Evolutionary conservation across 2,888 invertebrate genomes (phyloP), one percentile per base, ranked within the genome.

Genomic region (Lamellibrachia columna): DNA sequence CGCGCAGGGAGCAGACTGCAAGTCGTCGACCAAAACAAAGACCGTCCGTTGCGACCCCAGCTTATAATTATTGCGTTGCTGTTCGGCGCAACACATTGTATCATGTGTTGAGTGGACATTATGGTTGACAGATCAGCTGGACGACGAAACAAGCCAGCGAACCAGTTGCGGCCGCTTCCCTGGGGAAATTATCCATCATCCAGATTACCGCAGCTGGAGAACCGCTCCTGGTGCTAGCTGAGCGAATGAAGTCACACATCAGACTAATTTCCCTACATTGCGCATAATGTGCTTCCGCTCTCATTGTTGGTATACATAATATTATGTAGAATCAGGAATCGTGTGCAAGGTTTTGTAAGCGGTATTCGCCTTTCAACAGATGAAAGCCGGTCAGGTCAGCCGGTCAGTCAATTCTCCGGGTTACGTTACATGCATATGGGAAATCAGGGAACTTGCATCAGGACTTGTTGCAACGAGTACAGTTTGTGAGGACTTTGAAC

Each of bases 141-240:
- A 75, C 75, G 75, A 22, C 75, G 75, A 75, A 75, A 75, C 75
- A 75, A 75, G 22, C 75, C n/a, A 75, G 75, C 75, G 22, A 75
- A 75, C 75, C 75, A 75, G 15, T 75, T 75, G 75, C 75, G 22
- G n/a, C 15, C 75, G 75, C 22, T 75, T 75, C 75, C 75, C 75
- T 22, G 15, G 75, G 75, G 75, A 75, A 75, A 75, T 75, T 75
- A 75, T 75, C 75, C 75, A 75, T 75, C 75, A 75, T n/a, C 75
- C 75, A 75, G 75, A 75, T 75, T 75, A 75, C 75, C 75, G 75
- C 75, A 22, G 75, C 75, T 75, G 75, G 75, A 75, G 22, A 75
- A 75, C 75, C 75, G n/a, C n/a, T 75, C 75, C 75, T 75, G 15
- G 22, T 22, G 75, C 75, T 4, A 75, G 75, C 75, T 75, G 75